Evolutionary conservation across 1,140 invertebrate species (phyloP), one percentile per base, ranked within the genome.

Genomic region (Mizuhopecten yessoensis): DNA sequence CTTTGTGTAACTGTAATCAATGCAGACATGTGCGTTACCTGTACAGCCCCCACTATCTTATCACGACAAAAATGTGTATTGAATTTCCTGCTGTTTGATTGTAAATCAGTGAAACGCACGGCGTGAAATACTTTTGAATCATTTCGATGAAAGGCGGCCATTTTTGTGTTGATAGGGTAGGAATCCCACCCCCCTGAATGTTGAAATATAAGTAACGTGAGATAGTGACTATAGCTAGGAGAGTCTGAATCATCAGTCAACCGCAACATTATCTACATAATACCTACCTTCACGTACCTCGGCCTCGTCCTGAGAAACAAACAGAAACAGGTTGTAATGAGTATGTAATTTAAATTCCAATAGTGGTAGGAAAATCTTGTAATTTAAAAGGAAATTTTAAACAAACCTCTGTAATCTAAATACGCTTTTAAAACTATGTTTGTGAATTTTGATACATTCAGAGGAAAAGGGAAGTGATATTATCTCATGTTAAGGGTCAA

Each of bases 261-360:
- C 57, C 57, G 29, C 57, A 75, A n/a, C n/a, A 75, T 75, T 75
- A 75, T 11, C 57, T 75, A 75, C n/a, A 75, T 11, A 75, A 75
- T 75, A 29, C 57, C 5, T 29, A 45, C 42, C 1, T 45, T 1
- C 17, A 45, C 17, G 17, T 17, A 45, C 17, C 0, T 45, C 17
- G 9, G 9, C 17, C 9, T 20, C 17, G 42, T 45, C 42, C 17
- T n/a, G 3, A 29, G 57, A 75, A 17, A 75, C 57, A 75, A 75
- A n/a, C 5, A 17, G 23, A 75, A n/a, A 7, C n/a, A 75, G 1
- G n/a, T 75, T n/a, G 42, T 45, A 13, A 45, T 45, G 42, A n/a
- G n/a, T n/a, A n/a, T n/a, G n/a, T n/a, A n/a, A n/a, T n/a, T n/a
- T n/a, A n/a, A n/a, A n/a, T n/a, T n/a, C n/a, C n/a, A n/a, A n/a